Percentiles rank a stretch among this genome's conserved stretches.
phyloP scores from a whole-genome alignment of 2,888 invertebrate genomes.

The Plutella xylostella region DNA sequence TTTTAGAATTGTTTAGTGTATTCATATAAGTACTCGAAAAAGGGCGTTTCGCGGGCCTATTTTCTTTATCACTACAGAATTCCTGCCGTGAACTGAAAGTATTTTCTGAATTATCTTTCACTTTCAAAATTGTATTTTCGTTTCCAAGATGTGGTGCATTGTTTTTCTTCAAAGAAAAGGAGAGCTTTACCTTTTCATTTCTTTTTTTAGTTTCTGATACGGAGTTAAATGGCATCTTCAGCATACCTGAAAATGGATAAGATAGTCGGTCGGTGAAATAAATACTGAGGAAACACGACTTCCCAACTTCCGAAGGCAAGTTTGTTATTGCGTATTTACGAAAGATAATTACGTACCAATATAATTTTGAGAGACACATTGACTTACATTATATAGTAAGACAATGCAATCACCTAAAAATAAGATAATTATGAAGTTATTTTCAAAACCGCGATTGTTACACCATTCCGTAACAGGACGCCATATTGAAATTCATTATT shows the following conservation, averaged over 20 bases:
- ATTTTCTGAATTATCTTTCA: constrained; percentile 30
- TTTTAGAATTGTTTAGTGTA: constrained; percentile 54
- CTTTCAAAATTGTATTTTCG: constrained; percentile 31
- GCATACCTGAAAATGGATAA: constrained; percentile 43
- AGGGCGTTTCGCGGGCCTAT: constrained; percentile 50
- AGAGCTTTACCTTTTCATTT: constrained; percentile 52
- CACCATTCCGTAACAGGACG: constrained; percentile 42
- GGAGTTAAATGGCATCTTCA: constrained; percentile 69
- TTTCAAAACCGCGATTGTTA: constrained; percentile 41
- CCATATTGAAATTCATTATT: constrained; percentile 38
- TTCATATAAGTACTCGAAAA: constrained; percentile 43
- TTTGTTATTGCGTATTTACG: constrained; percentile 18
- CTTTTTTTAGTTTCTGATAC: constrained; percentile 53
- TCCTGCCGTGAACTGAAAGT: constrained; percentile 25
- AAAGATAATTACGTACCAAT: constrained; percentile 41
- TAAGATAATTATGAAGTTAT: constrained; percentile 32
- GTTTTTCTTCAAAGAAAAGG: constrained; percentile 54
- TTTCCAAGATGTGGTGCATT: constrained; percentile 51
- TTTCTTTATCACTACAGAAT: constrained; percentile 45
- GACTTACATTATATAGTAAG: constrained; percentile 62
- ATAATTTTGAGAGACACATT: constrained; percentile 42
- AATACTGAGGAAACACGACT: constrained; percentile 19
- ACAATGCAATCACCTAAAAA: constrained; percentile 32
- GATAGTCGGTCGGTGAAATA: constrained; percentile 17
- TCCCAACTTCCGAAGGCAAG: constrained; percentile 32